Percentiles rank a stretch among this genome's conserved stretches.
Conservation (phyloP, 2,797 vertebrate species). For the Petrocephalus schoutedeni region DNA sequence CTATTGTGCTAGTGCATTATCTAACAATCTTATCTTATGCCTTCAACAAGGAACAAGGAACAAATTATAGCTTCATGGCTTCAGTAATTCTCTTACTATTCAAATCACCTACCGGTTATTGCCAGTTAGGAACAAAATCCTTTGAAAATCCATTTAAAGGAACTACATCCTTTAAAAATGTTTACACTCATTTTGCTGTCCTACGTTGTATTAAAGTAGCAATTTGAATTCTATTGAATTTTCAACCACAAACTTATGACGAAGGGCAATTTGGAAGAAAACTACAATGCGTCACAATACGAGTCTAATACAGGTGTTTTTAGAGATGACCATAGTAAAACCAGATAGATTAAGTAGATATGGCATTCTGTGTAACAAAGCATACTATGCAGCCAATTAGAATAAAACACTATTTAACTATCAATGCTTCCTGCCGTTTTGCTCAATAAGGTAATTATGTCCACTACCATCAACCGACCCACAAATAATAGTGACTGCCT, state of each 20-base stretch:
- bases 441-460: background rate
- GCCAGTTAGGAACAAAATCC: background rate
- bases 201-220: background rate
- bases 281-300: background rate
- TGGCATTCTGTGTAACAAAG: background rate
- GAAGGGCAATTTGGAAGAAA: background rate
- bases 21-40: background rate
- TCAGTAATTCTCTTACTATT: background rate
- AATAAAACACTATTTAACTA: background rate
- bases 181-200: background rate
- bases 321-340: background rate
- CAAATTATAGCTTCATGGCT: background rate
- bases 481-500: background rate
- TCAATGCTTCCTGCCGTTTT: background rate
- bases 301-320: background rate
- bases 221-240: background rate
- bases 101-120: background rate
- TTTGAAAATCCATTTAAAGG: background rate
- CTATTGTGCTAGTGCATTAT: background rate
- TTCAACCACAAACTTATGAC: background rate
- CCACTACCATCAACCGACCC: background rate
- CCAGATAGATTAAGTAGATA: background rate
- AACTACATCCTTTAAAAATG: background rate
- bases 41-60: background rate
- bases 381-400: background rate